Conservation (phyloP, 1,140 invertebrate genomes). For the Leptopilina clavipes region DNA sequence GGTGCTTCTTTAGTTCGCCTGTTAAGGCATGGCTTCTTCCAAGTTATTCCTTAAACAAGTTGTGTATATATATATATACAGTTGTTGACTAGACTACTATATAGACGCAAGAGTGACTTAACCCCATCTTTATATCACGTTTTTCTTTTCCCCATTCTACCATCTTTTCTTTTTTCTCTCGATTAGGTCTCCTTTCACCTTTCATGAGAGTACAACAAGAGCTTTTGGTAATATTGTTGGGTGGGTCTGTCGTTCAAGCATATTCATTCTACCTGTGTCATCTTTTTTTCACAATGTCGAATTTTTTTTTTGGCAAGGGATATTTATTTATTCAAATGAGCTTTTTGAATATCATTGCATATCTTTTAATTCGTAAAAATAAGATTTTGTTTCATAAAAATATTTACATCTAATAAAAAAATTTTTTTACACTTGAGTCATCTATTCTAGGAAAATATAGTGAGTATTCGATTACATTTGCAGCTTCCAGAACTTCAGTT, state of each 20-base stretch:
- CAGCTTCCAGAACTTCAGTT: too few species aligned
- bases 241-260: background rate
- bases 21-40: background rate
- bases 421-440: too few species aligned
- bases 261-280: too few species aligned
- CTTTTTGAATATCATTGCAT: too few species aligned
- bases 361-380: too few species aligned
- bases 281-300: too few species aligned
- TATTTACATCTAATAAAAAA: too few species aligned
- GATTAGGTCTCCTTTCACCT: conserved; percentile 13
- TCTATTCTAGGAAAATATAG: too few species aligned
- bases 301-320: too few species aligned
- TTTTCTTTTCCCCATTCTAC: background rate
- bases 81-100: conserved; percentile 5
- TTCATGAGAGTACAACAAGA: background rate
- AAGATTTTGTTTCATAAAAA: too few species aligned
- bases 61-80: background rate
- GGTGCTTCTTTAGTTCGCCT: conserved; percentile 9
- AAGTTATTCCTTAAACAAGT: background rate
- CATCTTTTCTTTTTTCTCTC: background rate
- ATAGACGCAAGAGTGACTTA: conserved; percentile 4
- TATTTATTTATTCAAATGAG: too few species aligned
- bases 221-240: background rate
- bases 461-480: too few species aligned
- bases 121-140: conserved; percentile 11